Evolutionary conservation across 2,113 vertebrate species (phyloP).

Genomic region (Pelvicachromis taeniatus): DNA sequence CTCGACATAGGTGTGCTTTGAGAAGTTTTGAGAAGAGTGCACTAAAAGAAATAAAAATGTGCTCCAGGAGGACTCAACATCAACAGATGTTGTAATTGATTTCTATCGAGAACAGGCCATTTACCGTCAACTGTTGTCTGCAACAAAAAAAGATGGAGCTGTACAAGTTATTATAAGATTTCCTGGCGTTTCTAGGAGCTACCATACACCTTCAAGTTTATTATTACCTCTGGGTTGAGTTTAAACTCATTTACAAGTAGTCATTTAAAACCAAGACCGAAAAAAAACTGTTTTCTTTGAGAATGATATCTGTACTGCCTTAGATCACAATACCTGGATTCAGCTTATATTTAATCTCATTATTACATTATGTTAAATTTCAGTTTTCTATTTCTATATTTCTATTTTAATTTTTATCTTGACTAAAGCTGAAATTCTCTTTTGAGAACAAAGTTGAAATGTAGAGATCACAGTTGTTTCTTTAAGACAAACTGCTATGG

Average conservation of each 20-base stretch:
- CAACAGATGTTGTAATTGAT: background rate
- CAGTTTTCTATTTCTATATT: background rate
- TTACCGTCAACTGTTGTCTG: background rate
- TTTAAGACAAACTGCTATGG: background rate
- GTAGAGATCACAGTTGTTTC: background rate
- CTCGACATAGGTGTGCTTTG: background rate
- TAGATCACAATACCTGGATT: background rate
- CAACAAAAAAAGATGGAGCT: background rate
- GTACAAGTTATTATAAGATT: background rate
- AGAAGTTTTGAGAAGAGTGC: background rate
- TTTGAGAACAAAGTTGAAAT: background rate
- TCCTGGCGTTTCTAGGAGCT: background rate
- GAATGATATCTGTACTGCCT: background rate
- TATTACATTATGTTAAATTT: background rate
- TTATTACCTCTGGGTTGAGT: background rate
- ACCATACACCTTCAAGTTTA: background rate
- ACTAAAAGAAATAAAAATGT: too few species aligned
- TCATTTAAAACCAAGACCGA: background rate
- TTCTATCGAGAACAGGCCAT: background rate
- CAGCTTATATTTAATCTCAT: background rate
- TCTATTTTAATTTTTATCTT: background rate
- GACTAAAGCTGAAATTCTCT: background rate
- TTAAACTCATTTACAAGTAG: background rate
- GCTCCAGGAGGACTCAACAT: background rate
- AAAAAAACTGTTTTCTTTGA: background rate